Conservation (phyloP, 2,888 invertebrate genomes). For the Philhelius pedissequus region DNA sequence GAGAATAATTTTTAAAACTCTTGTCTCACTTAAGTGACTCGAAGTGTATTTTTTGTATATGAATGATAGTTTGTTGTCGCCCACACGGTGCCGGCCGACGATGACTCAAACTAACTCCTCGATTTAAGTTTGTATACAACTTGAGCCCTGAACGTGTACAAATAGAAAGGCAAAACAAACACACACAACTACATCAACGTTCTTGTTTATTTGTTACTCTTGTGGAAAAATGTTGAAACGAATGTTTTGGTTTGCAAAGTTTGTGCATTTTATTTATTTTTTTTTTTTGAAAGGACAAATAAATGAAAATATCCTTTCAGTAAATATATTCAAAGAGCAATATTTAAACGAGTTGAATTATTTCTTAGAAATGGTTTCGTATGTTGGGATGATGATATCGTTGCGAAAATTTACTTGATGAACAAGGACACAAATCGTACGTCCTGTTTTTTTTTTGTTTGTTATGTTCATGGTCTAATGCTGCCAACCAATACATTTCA, state of each 20-base stretch:
- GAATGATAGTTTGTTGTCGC: not conserved
- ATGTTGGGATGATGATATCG: not conserved
- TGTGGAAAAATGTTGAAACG: conserved; percentile 51
- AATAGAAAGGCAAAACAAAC: not conserved
- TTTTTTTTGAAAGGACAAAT: conserved; percentile 20
- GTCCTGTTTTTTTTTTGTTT: not conserved
- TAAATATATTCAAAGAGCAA: not conserved
- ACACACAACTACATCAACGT: conserved; percentile 25
- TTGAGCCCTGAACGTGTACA: conserved; percentile 18
- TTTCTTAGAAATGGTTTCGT: not conserved
- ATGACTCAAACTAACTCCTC: not conserved
- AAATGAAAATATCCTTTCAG: conserved; percentile 37
- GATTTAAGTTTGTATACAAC: not conserved
- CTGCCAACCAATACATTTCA: conserved; percentile 27
- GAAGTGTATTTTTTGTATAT: not conserved
- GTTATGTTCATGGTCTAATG: not conserved
- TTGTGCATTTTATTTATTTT: not conserved
- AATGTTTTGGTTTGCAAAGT: conserved; percentile 38
- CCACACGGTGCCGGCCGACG: not conserved
- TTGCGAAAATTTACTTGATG: not conserved
- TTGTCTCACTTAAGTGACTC: not conserved
- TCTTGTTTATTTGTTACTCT: conserved; percentile 54
- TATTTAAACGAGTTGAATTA: conserved; percentile 2
- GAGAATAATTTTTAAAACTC: too few relatives aligned
- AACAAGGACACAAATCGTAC: not conserved